Base-by-base conservation (phyloP, 2,797 vertebrate genomes). In the Etheostoma perlongum region DNA sequence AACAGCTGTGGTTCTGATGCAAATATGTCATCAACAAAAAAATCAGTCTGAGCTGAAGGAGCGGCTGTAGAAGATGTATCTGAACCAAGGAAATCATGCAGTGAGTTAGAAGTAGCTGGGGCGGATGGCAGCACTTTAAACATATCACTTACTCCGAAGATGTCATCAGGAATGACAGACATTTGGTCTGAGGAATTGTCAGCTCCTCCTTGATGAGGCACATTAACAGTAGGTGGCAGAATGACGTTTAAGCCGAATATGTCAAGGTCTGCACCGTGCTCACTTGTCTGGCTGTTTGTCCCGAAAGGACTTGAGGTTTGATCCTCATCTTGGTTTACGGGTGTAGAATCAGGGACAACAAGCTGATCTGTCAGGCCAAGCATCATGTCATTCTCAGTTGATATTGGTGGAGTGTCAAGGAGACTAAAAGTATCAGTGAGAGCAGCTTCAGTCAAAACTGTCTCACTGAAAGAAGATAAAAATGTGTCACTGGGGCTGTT, bases 21-120 rank as follows among this genome's bases (percentile, higher is more conserved):
- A 67, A 93, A 93, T 46, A 91, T 87, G 47, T 92, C 87, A 19
- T 73, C 83, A 19, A 53, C 58, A 77, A 93, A 94, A 53, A 90
- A 15, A 80, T 83, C 60, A 10, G 53, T 70, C 33, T 89, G 84
- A 54, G 59, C 71, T 36, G 74, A 1, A 49, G 84, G 48, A 42
- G 73, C 46, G 5, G 58, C 52, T 36, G 54, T 2, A 48, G 51
- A 65, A 30, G 71, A 65, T 44, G 61, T n/a, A 21, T 84, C 85
- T 53, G 85, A 75, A 23, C 83, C 87, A 4, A 91, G 5, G 4
- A 93, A 84, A 77, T 91, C 88, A 23, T 72, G 61, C 21, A 89
- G 75, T 4, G 74, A 74, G 69, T 81, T 69, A 8, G 76, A 64
- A 71, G 54, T n/a, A 19, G 44, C 46, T n/a, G 66, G 30, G 40